Evolutionary conservation across 2,888 invertebrate species (phyloP).

Genomic region (Diadromus collaris): DNA sequence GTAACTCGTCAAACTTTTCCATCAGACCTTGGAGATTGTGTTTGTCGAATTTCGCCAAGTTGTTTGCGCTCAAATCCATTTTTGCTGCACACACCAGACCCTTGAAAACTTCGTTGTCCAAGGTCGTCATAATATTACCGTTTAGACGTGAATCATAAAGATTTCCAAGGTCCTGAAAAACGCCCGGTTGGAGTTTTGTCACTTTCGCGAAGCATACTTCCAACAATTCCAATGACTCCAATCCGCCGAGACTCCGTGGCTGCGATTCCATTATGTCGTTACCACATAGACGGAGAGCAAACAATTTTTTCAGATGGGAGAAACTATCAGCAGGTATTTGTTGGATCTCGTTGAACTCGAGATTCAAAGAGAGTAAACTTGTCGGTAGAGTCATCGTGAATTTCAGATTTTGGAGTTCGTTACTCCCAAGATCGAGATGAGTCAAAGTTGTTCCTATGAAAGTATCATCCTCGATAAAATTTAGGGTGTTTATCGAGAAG

Average conservation of each 20-base stretch:
- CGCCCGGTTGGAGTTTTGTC: conserved; percentile 35
- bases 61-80: conserved; percentile 78
- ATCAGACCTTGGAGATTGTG: conserved; percentile 57
- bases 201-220: conserved; percentile 44
- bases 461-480: conserved; percentile 74
- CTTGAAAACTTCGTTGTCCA: conserved; percentile 76
- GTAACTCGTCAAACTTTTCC: no score
- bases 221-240: conserved; percentile 46
- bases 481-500: conserved; percentile 76
- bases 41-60: conserved; percentile 74
- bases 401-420: conserved; percentile 61
- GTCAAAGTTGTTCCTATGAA: conserved; percentile 75
- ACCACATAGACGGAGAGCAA: not conserved
- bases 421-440: conserved; percentile 62
- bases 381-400: conserved; percentile 65
- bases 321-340: conserved; percentile 61
- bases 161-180: conserved; percentile 53
- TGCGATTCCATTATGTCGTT: not conserved
- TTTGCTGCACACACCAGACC: conserved; percentile 77
- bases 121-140: conserved; percentile 60
- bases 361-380: conserved; percentile 59
- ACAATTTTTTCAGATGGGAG: conserved; percentile 51
- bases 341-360: conserved; percentile 61
- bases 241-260: conserved; percentile 33
- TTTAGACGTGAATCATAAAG: conserved; percentile 60